Evolutionary conservation across 2,797 vertebrate species (phyloP), one percentile per base, ranked within the genome.

Genomic region (Cyclura pinguis): DNA sequence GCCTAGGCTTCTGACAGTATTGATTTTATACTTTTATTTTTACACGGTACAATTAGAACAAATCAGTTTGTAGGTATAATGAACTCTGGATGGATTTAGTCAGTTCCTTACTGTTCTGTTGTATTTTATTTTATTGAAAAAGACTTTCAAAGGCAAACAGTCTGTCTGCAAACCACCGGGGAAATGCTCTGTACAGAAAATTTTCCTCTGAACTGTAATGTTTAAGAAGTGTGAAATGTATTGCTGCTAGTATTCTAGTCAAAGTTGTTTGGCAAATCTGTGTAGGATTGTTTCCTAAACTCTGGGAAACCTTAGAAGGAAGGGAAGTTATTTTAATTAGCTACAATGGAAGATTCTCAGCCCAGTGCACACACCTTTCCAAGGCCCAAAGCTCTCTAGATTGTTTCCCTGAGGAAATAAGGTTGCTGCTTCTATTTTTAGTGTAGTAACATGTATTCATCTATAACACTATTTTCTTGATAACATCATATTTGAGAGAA

Each of bases 361-460:
- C 4, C 3, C n/a, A 16, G 35, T 50, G 18, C 27, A 12, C n/a
- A 50, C 24, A 69, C 29, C 10, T 52, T 52, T 52, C 14, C 6
- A 62, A 59, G 55, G 16, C 47, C 3, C 5, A 12, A 85, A 62
- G 1, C 89, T 6, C 20, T 81, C 29, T 62, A 80, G 38, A n/a
- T 69, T 0, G 0, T 0, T 72, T 90, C 50, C 85, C 29, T 76
- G 84, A 0, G 0, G 50, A 47, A 47, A 89, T 38, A 29, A 38
- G 88, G 64, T 84, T 84, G 12, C 27, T 47, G 27, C 22, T 13
- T 27, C 3, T 80, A 12, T 73, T 91, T 62, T 2, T 18, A 84
- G 47, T 72, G 93, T 5, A n/a, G 62, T n/a, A 91, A 29, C 6
- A 74, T 0, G 0, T 74, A 78, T 57, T 86, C 0, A 0, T 77